Evolutionary conservation across 2,888 invertebrate species (phyloP), one percentile per base, ranked within the genome.

Genomic region (Campopleginae sp.): DNA sequence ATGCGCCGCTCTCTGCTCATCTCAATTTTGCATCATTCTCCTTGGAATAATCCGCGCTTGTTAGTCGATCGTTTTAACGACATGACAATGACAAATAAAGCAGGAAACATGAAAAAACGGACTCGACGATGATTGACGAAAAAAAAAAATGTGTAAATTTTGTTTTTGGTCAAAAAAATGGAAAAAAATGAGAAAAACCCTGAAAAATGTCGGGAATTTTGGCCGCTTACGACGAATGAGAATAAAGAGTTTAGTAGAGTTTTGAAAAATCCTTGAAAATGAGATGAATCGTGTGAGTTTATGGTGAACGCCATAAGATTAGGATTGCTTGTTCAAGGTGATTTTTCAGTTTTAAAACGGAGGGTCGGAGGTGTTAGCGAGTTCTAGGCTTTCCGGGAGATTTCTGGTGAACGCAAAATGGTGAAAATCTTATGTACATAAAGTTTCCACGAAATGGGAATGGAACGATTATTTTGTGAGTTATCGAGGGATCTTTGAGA

Each of bases 11-110:
- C 27, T 33, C 48, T 17, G 23, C 23, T 65, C 65, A 48, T 38
- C 63, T 23, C 58, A 38, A 38, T 38, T 38, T 10, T 38, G 38
- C 38, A 38, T 74, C 27, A 68, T 65, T 66, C 46, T 72, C 75
- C 42, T 71, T 71, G 71, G 58, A 71, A 75, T 54, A 76, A 70
- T 80, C 71, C 71, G 19, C 54, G 42, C 54, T 65, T 38, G 54
- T 12, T 79, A 74, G 23, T 58, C n/a, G 38, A 70, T 65, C 65
- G 33, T 44, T 31, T 51, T 51, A 23, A 42, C 23, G n/a, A 46
- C 33, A 23, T 58, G 44, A 44, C 38, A 72, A 78, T 44, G 4
- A 10, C 31, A 65, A 48, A 58, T 14, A 19, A n/a, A 12, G 54
- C 42, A 42, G 23, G 51, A 48, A 19, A 23, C 48, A 27, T 4